Evolutionary conservation across 37 sponge, comb jelly and placozoan genomes (phyloP).

Genomic region (Cliona cf. orientalis): DNA sequence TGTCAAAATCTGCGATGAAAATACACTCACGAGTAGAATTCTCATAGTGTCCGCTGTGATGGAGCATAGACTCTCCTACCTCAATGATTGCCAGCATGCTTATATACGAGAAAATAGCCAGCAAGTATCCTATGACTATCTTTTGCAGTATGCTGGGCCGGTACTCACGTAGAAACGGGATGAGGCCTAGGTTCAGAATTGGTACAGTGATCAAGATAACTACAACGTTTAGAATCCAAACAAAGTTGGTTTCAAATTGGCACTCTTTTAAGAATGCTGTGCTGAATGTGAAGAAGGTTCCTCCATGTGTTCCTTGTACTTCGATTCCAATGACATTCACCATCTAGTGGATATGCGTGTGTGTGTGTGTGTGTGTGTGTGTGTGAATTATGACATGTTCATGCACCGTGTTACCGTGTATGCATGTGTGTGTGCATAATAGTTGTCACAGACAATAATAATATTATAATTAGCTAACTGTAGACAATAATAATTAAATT

Average conservation of each 20-base stretch:
- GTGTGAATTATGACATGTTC: too few relatives aligned
- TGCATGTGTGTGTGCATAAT: constrained; percentile 52
- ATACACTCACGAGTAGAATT: not conserved
- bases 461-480: too few relatives aligned
- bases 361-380: constrained; percentile 53
- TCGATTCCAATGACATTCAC: not conserved
- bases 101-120: not conserved
- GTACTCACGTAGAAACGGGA: constrained; percentile 30
- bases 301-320: not conserved
- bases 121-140: constrained; percentile 24
- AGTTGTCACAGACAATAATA: too few relatives aligned
- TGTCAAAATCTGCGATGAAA: not conserved
- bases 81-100: not conserved
- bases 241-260: not conserved
- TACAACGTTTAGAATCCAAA: not conserved
- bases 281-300: not conserved
- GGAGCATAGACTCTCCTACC: not conserved
- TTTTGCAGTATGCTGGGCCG: constrained; percentile 38
- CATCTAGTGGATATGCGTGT: not conserved
- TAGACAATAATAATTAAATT: too few relatives aligned
- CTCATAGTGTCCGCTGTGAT: not conserved
- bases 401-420: constrained; percentile 34
- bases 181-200: not conserved
- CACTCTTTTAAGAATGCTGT: not conserved
- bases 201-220: constrained; percentile 9